These are phyloP conservation scores for Ctenodactylus gundi DNA, from an alignment of 2,113 vertebrate species.

Conservation along the genomic window DNA sequence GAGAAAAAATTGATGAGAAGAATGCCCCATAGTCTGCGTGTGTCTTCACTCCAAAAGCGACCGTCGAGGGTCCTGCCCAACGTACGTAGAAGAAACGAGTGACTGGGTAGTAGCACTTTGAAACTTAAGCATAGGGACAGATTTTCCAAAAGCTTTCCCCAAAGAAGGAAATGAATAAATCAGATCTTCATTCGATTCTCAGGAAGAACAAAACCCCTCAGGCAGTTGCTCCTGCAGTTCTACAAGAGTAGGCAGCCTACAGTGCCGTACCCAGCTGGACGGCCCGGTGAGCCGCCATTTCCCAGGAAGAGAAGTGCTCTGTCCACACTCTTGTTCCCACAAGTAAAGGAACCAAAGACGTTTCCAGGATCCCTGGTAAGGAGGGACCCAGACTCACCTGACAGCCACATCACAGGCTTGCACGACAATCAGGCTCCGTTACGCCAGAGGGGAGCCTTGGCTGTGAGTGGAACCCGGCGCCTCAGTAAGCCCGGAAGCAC, in stretches of 20 bases:
- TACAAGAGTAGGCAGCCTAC: fast-evolving
- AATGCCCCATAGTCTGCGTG: background rate
- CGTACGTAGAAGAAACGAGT: background rate
- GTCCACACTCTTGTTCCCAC: too few species aligned
- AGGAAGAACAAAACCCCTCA: background rate
- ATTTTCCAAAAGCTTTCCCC: background rate
- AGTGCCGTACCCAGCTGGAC: background rate
- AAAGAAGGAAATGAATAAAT: background rate
- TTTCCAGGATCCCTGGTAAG: fast-evolving
- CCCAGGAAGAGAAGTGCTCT: fast-evolving
- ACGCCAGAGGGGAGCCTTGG: background rate
- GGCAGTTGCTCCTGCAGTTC: background rate
- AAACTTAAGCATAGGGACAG: background rate
- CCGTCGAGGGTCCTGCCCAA: background rate
- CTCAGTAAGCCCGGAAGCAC: background rate
- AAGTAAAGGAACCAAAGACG: too few species aligned
- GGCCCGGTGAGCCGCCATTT: fast-evolving
- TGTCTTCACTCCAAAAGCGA: background rate
- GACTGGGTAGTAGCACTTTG: too few species aligned
- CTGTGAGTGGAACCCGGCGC: background rate
- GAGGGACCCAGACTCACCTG: background rate
- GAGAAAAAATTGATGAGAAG: background rate
- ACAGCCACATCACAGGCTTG: background rate
- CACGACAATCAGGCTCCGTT: too few species aligned
- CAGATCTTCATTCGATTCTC: background rate